Base-by-base conservation (phyloP, 2,888 invertebrate genomes). In the Pyrrhosoma nymphula region DNA sequence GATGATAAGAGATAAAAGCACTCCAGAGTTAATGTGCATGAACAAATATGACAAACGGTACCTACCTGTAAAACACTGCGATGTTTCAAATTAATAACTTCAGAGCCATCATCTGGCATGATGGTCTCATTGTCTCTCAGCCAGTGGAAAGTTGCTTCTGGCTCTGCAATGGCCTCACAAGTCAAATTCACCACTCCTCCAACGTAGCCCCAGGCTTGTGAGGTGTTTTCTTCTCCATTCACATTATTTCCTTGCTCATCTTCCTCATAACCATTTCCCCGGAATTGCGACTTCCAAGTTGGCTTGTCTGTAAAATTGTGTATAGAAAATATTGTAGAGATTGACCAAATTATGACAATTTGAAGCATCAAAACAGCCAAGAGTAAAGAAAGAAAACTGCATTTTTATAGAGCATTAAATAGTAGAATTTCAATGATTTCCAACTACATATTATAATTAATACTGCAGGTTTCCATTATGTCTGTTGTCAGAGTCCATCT, bases 101-200 rank as follows among this genome's bases (percentile, higher is more conserved):
- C 95, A 35, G 95, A 95, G 30, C 95, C 95, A 23, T 96, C 96
- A 26, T 95, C 95, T 6, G 96, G 95, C 20, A 95, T 95, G 35
- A 96, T 89, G 20, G 96, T 95, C 35, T 96, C 96, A 95, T 96
- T 96, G 95, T 96, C 96, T 95, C 96, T 96, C 88, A 96, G 96
- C 98, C 98, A 98, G 95, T 97, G 97, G 96, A 97, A 98, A 95
- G 97, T 97, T n/a, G 97, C 97, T 30, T 97, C 97, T 0, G 98
- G 98, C 96, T 97, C 97, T 12, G 97, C 97, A 95, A 97, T 97
- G 95, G 97, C 97, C 96, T 97, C 97, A 96, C 98, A 98, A 26
- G 97, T 97, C 95, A 98, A 97, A 96, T 97, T 97, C 4, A 97
- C 97, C 60, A 96, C 97, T 35, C 98, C 98, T 88, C 97, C 97